phyloP scores from a whole-genome alignment of 2,113 vertebrate genomes.

The Pteropus alecto region DNA sequence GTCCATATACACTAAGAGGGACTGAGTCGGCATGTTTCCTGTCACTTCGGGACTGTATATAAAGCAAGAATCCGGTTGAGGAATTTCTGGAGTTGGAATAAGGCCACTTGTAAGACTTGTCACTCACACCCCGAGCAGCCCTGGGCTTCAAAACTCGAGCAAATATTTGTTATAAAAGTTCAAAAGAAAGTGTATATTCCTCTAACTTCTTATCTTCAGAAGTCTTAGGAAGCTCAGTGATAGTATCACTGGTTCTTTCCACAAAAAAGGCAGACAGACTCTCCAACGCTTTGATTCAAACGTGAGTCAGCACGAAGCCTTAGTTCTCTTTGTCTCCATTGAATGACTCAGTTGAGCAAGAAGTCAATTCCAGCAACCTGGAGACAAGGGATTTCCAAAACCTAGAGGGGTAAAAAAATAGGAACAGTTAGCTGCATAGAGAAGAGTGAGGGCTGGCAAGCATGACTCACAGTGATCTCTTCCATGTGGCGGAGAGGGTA shows the following conservation, averaged over 20 bases:
- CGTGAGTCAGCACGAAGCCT: neutral
- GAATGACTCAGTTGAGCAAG: conserved; percentile 4
- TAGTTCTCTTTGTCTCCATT: conserved; percentile 7
- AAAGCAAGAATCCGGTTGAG: conserved; percentile 21
- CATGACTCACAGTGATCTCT: neutral
- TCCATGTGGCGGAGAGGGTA: accelerated
- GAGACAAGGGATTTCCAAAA: conserved; percentile 45
- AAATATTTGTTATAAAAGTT: neutral
- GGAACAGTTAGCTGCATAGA: neutral
- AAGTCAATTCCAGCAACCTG: neutral
- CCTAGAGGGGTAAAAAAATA: neutral
- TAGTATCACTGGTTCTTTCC: neutral
- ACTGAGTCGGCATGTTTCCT: conserved; percentile 92
- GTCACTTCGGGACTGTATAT: neutral
- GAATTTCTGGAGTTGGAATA: conserved; percentile 65
- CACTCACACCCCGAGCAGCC: conserved; percentile 55
- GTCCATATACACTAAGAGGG: conserved; percentile 89
- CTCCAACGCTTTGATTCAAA: neutral
- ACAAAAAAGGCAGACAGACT: neutral
- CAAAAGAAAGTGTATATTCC: conserved; percentile 8
- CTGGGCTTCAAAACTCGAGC: conserved; percentile 38
- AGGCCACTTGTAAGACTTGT: conserved; percentile 80
- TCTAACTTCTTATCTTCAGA: neutral
- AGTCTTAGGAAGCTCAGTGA: neutral
- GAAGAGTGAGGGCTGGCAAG: accelerated